Evolutionary conservation across 2,888 invertebrate genomes (phyloP).

Genomic region (Habrosyne pyritoides): DNA sequence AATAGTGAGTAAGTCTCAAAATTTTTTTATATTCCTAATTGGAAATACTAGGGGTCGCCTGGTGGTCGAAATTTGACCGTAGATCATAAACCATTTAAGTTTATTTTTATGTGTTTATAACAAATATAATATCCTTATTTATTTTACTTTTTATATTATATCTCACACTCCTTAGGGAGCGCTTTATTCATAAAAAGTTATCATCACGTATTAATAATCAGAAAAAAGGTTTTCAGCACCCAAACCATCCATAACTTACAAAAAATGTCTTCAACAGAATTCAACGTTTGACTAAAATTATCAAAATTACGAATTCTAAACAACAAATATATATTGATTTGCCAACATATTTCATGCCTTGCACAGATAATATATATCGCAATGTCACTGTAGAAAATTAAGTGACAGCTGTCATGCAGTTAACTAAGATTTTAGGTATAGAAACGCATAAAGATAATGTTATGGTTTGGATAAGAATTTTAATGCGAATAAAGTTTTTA

Average conservation of each 20-base stretch:
- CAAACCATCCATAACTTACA: background rate
- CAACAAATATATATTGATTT: slow-evolving; percentile 33
- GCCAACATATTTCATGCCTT: slow-evolving; percentile 38
- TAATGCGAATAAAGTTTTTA: slow-evolving; percentile 43
- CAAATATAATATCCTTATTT: no score
- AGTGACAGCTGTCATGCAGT: no score
- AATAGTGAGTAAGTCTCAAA: slow-evolving; percentile 29
- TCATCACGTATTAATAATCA: no score
- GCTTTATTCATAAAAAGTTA: no score
- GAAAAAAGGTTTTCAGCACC: no score
- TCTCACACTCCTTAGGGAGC: no score
- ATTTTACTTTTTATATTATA: no score
- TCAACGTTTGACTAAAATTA: slow-evolving; percentile 25
- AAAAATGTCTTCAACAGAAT: slow-evolving; percentile 25
- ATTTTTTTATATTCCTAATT: background rate
- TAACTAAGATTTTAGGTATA: background rate
- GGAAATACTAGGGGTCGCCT: no score
- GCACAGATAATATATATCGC: slow-evolving; percentile 16
- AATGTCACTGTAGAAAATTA: slow-evolving; percentile 25
- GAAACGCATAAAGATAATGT: slow-evolving; percentile 14
- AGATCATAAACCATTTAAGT: no score
- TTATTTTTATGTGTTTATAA: no score
- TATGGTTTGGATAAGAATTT: slow-evolving; percentile 15
- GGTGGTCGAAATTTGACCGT: no score
- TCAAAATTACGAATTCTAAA: slow-evolving; percentile 31